phyloP scores from a whole-genome alignment of 2,888 invertebrate species.

The Protonemura montana region DNA sequence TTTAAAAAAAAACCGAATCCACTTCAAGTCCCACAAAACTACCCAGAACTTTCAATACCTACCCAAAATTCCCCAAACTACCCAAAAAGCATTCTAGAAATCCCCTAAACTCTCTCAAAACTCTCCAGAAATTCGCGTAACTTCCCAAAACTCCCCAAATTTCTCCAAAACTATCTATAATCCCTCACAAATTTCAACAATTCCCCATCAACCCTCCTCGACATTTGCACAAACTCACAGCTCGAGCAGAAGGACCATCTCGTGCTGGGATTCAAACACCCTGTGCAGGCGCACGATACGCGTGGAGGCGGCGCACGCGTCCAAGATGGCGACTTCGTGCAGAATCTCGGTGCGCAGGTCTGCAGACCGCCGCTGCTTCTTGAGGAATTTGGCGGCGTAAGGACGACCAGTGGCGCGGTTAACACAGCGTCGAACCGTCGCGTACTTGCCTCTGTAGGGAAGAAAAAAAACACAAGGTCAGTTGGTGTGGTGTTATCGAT shows the following conservation, averaged over 20 bases:
- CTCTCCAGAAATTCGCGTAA: no score
- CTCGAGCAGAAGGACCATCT: conserved; percentile 68
- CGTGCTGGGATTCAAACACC: conserved; percentile 66
- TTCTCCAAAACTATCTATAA: no score
- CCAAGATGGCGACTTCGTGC: conserved; percentile 65
- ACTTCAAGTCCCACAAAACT: no score
- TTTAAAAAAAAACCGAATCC: no score
- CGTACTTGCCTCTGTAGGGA: conserved; percentile 62
- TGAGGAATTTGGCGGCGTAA: conserved; percentile 61
- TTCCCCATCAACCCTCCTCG: no score
- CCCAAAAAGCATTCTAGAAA: no score
- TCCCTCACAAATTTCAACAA: no score
- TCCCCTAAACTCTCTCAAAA: no score
- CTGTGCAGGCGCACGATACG: conserved; percentile 66
- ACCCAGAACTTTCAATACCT: no score
- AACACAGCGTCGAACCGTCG: conserved; percentile 59
- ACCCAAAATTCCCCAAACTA: no score
- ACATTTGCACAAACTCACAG: conserved; percentile 66
- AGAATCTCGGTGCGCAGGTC: conserved; percentile 63
- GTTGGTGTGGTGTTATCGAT: no score
- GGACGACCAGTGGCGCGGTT: conserved; percentile 57
- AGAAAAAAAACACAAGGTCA: neutral
- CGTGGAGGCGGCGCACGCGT: conserved; percentile 63
- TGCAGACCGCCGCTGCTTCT: conserved; percentile 59
- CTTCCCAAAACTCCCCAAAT: no score